Percentiles rank a stretch among this genome's conserved stretches.
phyloP scores from a whole-genome alignment of 2,797 vertebrate species.

The Loriculus beryllinus region DNA sequence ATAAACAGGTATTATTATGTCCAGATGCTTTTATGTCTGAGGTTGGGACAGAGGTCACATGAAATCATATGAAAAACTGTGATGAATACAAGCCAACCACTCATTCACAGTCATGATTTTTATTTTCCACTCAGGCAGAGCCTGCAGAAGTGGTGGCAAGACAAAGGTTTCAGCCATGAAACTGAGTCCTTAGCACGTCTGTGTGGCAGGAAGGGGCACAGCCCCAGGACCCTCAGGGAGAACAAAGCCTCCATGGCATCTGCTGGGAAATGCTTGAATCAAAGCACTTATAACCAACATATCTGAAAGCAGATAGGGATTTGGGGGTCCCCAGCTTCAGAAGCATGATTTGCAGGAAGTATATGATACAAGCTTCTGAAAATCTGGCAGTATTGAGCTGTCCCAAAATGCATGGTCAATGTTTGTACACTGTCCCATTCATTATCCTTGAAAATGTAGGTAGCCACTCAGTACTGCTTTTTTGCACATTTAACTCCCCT shows the following conservation, averaged over 20 bases:
- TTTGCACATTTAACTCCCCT: neutral
- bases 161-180: neutral
- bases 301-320: neutral
- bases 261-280: neutral
- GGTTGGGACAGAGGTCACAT: neutral
- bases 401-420: neutral
- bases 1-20: conserved; percentile 60
- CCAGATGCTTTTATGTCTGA: conserved; percentile 57
- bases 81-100: neutral
- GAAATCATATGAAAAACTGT: neutral
- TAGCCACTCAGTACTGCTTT: neutral
- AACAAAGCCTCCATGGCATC: neutral
- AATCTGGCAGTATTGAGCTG: neutral
- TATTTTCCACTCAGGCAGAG: neutral
- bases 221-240: neutral
- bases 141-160: neutral
- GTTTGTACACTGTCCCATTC: neutral
- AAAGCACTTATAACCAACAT: neutral
- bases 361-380: neutral
- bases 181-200: neutral
- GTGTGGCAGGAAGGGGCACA: neutral
- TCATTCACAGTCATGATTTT: neutral
- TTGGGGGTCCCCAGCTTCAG: neutral
- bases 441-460: neutral
- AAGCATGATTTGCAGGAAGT: neutral